Evolutionary conservation across 1,140 invertebrate species (phyloP), one percentile per base, ranked within the genome.

Genomic region (Cydia fagiglandana): DNA sequence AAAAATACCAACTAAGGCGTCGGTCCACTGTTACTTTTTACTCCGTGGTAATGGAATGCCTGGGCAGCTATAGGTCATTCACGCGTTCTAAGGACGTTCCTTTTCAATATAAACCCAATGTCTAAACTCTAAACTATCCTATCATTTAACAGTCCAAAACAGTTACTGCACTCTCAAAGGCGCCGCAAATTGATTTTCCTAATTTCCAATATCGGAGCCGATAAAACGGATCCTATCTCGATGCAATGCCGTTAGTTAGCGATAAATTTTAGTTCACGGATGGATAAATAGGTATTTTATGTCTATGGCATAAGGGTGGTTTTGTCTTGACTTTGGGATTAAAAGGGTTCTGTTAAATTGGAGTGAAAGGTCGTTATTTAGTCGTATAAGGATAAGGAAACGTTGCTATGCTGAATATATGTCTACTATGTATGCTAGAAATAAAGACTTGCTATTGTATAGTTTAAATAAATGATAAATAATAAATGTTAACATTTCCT

Each of bases 151-250:
- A 47, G 12, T 47, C 45, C 45, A 47, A 45, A 45, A 45, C 45
- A 13, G 45, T 13, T 47, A 13, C 10, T 15, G 15, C 15, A 0
- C 20, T 6, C 20, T 24, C 56, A 61, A 61, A 61, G 17, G 56
- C 56, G 10, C 56, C 56, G 56, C 56, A 61, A 61, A 61, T 61
- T 10, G 56, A 10, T 61, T 61, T 61, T 61, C 20, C 20, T 61
- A 61, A 61, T 61, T 61, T 24, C 20, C 56, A 24, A 61, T 61
- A 61, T 61, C 17, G 9, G 24, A n/a, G 56, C 9, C 7, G 56
- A 61, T 61, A 61, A 53, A 61, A 61, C 17, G 10, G 20, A 61
- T 61, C 56, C 56, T 61, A 61, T 61, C 56, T 61, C 20, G 17
- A 10, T 24, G 50, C 50, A 53, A 15, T 61, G 7, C 56, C 56